Evolutionary conservation across 1,140 invertebrate species (phyloP), one percentile per base, ranked within the genome.

Genomic region (Aphelenchoides avenae): DNA sequence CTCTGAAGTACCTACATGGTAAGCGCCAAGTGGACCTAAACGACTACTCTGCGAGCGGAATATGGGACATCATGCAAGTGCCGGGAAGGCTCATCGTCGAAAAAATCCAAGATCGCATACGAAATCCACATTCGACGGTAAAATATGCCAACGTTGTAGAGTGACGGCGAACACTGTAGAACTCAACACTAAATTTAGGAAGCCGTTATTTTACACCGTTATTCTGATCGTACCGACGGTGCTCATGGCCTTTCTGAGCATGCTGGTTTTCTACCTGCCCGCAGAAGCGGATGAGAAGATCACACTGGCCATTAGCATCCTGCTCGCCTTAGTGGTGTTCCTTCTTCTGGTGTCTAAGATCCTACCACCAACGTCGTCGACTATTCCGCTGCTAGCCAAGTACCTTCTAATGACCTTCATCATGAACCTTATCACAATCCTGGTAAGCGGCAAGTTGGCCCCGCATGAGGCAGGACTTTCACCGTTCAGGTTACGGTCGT

Each of bases 381-480:
- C 92, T 70, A 81, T 95, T 66, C 91, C 91, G 57, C 82, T 98
- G 57, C 96, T 98, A 64, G 91, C 92, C 76, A 97, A 96, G 81
- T 98, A 96, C 81, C 83, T 98, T 39, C 83, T 98, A 3, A 97
- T 97, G 80, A 98, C 93, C 31, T 97, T 98, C 80, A 92, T 97
- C 59, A 95, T 98, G 91, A 97, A 98, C 79, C 95, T 94, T 26
- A 87, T 97, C 62, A 92, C 90, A 83, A 95, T 98, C 80, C 81
- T 97, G 2, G 44, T 44, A n/a, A n/a, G n/a, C n/a, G n/a, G n/a
- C n/a, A 36, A 36, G 36, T 13, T 48, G 20, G 22, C 13, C 22
- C 36, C 13, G 34, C n/a, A 5, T 4, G 46, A 24, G 31, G n/a
- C 27, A 37, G 36, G 36, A 22, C 29, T 48, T 48, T 48, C 36